Evolutionary conservation across 2,797 vertebrate genomes (phyloP), one percentile per base, ranked within the genome.

Genomic region (Notoglanidium macrostoma): DNA sequence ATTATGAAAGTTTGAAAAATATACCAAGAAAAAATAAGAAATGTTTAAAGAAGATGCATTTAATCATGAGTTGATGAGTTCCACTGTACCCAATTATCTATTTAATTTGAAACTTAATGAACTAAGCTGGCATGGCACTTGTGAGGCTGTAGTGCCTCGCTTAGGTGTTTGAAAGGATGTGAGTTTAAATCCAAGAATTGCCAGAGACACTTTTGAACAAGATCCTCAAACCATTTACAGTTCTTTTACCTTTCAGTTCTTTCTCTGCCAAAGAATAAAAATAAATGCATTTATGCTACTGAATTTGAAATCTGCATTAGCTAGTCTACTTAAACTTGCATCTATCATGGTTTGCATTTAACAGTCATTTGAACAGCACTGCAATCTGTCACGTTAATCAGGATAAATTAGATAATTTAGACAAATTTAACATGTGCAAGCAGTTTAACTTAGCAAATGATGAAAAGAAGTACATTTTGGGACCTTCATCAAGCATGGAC

Each of bases 321-420:
- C 61, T 44, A 14, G 44, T 32, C 80, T 51, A 68, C 46, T 83
- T 68, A 68, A 83, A 68, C 81, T 54, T 68, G 63, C 81, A 83
- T 83, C 49, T 83, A 83, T 83, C 81, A 83, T 68, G 81, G 81
- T 83, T 83, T 68, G 29, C 46, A 54, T 83, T 68, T 83, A 83
- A 83, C 17, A 83, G 46, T 83, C 81, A 26, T 83, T 83, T 68
- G 65, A 68, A 83, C 81, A 83, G 81, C n/a, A 26, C 46, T 23
- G 63, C 81, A 83, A 54, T 83, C 63, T 68, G 46, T 83, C 81
- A 68, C 81, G 21, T 63, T 83, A 54, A 83, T 83, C 63, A 54
- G 63, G 81, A 83, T 83, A 54, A 83, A 68, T 83, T 68, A 63
- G 46, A 68, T 23, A 29, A 55, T 68, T 83, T 68, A 68, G n/a